Percentiles rank a stretch among this genome's conserved stretches.
These are phyloP conservation scores for Cepphus grylle DNA, from an alignment of 2,113 vertebrate species.

Conservation along the genomic window DNA sequence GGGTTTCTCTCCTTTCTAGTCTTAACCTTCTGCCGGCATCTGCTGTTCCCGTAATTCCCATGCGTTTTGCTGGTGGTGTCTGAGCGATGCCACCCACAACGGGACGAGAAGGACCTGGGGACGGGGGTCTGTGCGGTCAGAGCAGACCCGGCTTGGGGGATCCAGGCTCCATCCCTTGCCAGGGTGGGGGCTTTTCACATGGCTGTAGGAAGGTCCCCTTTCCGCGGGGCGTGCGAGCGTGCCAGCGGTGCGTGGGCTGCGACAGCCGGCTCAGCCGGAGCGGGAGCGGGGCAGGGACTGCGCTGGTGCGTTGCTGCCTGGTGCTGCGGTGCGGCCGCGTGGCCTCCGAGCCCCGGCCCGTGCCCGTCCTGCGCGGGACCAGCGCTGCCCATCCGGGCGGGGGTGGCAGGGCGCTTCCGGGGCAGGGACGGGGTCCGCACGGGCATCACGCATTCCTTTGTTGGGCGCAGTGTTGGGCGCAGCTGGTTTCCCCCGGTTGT, in stretches of 20 bases:
- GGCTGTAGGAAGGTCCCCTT: not conserved
- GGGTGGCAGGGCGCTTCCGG: not conserved
- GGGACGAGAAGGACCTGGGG: not conserved
- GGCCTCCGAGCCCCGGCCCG: not conserved
- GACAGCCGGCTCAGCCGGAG: not conserved
- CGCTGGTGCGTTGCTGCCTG: not conserved
- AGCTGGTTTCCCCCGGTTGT: not conserved
- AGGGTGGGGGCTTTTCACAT: not conserved
- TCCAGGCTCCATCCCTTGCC: not conserved
- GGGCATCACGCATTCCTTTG: not conserved
- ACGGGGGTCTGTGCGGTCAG: rapidly evolving
- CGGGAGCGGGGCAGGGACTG: not conserved
- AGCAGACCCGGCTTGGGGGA: not conserved
- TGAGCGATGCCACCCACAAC: rapidly evolving
- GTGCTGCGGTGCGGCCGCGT: not conserved
- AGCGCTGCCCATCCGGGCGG: not conserved
- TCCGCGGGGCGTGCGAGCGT: rapidly evolving
- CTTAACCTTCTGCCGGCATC: not conserved
- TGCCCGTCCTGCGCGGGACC: not conserved
- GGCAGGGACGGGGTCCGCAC: no score
- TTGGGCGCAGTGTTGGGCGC: not conserved
- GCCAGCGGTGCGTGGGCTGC: rapidly evolving
- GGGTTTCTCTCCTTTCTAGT: not conserved
- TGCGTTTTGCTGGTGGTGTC: rapidly evolving
- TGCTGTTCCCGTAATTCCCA: not conserved